Evolutionary conservation across 2,113 vertebrate genomes (phyloP), one percentile per base, ranked within the genome.

Genomic region (Oncorhynchus kisutch): DNA sequence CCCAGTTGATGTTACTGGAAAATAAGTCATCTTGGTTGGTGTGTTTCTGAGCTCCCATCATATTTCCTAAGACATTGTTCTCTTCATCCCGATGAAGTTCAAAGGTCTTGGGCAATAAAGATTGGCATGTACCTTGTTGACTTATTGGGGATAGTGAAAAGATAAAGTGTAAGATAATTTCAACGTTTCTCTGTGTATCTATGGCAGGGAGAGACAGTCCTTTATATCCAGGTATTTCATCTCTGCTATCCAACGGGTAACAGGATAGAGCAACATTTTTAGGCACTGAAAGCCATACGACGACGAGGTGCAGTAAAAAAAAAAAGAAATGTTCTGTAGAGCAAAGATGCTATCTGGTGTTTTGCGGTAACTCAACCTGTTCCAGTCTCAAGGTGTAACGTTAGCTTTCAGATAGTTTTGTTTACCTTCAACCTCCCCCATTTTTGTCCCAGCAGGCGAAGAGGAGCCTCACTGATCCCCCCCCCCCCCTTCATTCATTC

Each of bases 41-140:
- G 39, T 59, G 20, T 14, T 72, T 72, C 71, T 8, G 9, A 45
- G 39, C 39, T 45, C 54, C 54, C 24, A 59, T 11, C 51, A 20
- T 22, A 62, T 60, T 72, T 72, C 71, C 71, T 59, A 31, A 72
- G 71, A 60, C 59, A 72, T 72, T 72, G 54, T 72, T 72, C 27
- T 59, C 20, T 34, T 57, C 59, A 14, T 72, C 71, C 71, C 62
- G 20, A 27, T 31, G 6, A 20, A 59, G 27, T 45, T 29, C 71
- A 72, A 60, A 51, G 71, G 71, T 72, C 27, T 5, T 72, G 12
- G 51, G 54, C 51, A 60, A 59, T 59, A 72, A 72, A 45, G 9
- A 72, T 11, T 29, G 71, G 5, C 7, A 3, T 72, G 14, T 59
- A 16, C 57, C 14, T 24, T 71, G 49, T 54, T 54, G 51, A 54